These are phyloP conservation scores for Apostichopus parvimensis DNA, from an alignment of 35 echinoderm and acorn worm genomes.

Conservation along the genomic window DNA sequence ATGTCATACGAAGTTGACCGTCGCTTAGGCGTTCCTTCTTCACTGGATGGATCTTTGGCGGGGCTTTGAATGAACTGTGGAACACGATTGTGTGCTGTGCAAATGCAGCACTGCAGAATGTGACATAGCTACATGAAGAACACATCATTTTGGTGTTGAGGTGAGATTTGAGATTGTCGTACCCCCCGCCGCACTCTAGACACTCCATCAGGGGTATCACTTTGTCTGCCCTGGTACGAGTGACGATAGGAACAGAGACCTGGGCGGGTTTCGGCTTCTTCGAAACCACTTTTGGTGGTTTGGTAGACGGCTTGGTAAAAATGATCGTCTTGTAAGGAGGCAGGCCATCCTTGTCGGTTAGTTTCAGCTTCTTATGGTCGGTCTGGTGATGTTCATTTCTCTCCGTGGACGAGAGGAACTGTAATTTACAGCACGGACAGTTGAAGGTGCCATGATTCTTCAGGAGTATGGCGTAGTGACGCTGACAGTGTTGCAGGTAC, in stretches of 20 bases:
- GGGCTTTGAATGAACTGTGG: conserved; percentile 39
- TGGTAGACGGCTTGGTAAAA: conserved; percentile 14
- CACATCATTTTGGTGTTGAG: conserved; percentile 37
- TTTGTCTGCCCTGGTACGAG: neutral
- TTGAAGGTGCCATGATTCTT: conserved; percentile 34
- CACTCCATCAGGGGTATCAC: conserved; percentile 21
- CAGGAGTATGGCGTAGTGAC: conserved; percentile 31
- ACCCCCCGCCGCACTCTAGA: conserved; percentile 44
- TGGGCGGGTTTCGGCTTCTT: conserved; percentile 14
- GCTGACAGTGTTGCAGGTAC: conserved; percentile 54
- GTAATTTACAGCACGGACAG: conserved; percentile 52
- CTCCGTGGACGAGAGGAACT: conserved; percentile 45
- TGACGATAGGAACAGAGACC: neutral
- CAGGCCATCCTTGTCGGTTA: neutral
- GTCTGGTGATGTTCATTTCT: conserved; percentile 34
- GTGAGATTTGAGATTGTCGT: conserved; percentile 19
- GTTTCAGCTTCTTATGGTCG: conserved; percentile 46
- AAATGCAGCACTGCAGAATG: conserved; percentile 53
- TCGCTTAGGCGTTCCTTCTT: conserved; percentile 12
- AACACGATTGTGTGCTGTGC: conserved; percentile 55
- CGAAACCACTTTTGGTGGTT: neutral
- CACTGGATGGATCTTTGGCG: conserved; percentile 54
- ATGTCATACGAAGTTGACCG: conserved; percentile 9
- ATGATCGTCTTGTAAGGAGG: neutral
- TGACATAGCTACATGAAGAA: conserved; percentile 35